Percentiles rank a stretch among this genome's conserved stretches.
Conservation (phyloP, 2,797 vertebrate genomes). For the Champsocephalus gunnari region DNA sequence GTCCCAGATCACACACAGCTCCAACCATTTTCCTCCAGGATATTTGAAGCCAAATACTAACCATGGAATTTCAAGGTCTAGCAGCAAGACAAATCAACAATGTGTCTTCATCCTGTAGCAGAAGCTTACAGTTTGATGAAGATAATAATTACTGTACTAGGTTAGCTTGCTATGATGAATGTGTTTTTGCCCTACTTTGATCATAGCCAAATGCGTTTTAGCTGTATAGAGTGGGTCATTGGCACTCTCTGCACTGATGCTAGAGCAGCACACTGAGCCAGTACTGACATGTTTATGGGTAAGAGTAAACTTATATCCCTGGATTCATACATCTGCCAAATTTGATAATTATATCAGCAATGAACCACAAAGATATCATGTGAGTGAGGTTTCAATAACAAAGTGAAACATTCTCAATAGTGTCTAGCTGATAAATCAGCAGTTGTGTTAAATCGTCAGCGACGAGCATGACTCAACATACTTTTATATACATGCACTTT, state of each 20-base stretch:
- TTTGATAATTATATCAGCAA: not conserved
- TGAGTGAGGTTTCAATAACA: slow-evolving; percentile 4
- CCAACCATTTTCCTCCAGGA: not conserved
- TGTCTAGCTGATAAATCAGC: not conserved
- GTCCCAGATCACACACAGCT: not conserved
- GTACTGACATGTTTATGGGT: slow-evolving; percentile 7
- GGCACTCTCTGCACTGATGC: not conserved
- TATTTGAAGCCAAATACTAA: slow-evolving; percentile 2
- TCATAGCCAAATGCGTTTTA: not conserved
- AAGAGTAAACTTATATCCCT: slow-evolving; percentile 12
- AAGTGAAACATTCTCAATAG: slow-evolving; percentile 3
- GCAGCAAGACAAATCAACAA: not conserved
- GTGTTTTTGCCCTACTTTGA: slow-evolving; percentile 40
- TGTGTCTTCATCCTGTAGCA: not conserved
- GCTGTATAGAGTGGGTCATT: slow-evolving; percentile 25
- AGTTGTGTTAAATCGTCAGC: slow-evolving; percentile 5
- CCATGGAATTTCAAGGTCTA: not conserved
- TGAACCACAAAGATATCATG: not conserved
- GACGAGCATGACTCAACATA: slow-evolving; percentile 24
- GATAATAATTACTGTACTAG: not conserved
- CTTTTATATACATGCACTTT: slow-evolving; percentile 9
- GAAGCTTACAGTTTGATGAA: not conserved
- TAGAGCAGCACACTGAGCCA: slow-evolving; percentile 8
- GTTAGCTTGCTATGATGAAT: not conserved
- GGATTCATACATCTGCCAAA: slow-evolving; percentile 28